phyloP scores from a whole-genome alignment of 2,113 vertebrate species.

The Nettapus auritus region DNA sequence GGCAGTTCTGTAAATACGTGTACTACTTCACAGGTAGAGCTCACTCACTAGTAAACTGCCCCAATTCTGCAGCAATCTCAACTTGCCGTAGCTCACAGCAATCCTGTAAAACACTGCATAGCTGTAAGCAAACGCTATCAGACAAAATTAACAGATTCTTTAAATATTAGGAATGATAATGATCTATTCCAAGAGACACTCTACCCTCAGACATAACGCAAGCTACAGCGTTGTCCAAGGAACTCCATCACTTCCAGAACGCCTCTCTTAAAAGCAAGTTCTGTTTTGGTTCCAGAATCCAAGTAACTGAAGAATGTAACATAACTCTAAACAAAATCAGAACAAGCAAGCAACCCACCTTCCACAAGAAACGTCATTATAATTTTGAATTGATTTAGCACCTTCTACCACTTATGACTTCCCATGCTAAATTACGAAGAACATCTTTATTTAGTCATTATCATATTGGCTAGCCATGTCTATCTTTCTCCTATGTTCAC shows the following conservation, averaged over 20 bases:
- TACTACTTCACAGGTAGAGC: not conserved
- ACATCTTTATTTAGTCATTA: not conserved
- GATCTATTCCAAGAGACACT: not conserved
- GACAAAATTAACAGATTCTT: not conserved
- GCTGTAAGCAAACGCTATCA: not conserved
- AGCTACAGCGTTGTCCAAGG: not conserved
- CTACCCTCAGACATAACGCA: not conserved
- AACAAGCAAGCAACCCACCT: not conserved
- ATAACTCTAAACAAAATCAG: not conserved
- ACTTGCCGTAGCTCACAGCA: not conserved
- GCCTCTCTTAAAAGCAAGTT: not conserved
- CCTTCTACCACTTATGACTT: not conserved
- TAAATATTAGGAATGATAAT: not conserved
- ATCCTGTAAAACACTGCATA: not conserved
- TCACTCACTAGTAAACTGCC: not conserved
- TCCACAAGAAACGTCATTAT: not conserved
- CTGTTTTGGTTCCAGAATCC: not conserved
- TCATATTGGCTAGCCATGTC: not conserved
- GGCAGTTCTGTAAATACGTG: not conserved
- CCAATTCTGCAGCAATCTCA: not conserved
- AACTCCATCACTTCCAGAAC: not conserved
- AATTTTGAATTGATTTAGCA: not conserved
- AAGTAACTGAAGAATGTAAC: not conserved
- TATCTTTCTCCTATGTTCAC: not conserved
- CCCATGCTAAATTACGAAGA: not conserved